phyloP scores from a whole-genome alignment of 2,888 invertebrate genomes.

The Machimus rusticus region DNA sequence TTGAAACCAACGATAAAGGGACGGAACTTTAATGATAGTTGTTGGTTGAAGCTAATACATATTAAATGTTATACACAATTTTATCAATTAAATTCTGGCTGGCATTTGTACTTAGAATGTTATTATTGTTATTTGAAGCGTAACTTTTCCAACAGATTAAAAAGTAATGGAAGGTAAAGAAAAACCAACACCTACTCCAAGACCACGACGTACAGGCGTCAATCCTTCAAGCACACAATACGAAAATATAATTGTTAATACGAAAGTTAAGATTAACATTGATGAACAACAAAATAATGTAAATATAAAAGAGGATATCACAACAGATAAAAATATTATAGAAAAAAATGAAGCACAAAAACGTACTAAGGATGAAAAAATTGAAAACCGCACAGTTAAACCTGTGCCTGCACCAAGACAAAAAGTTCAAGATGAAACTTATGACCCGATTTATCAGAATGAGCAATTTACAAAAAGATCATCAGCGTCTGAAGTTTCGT shows the following conservation, averaged over 20 bases:
- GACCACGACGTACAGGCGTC: conserved; percentile 58
- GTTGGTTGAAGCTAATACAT: no score
- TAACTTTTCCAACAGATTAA: conserved; percentile 42
- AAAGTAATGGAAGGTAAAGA: conserved; percentile 51
- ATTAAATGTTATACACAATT: no score
- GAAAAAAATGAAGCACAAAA: not conserved
- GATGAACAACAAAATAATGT: not conserved
- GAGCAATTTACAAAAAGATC: conserved; percentile 10
- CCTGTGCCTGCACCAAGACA: conserved; percentile 59
- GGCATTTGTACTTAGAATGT: not conserved
- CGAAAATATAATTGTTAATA: conserved; percentile 58
- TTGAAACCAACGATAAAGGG: no score
- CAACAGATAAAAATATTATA: not conserved
- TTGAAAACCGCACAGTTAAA: conserved; percentile 44
- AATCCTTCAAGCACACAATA: conserved; percentile 57
- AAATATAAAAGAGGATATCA: not conserved
- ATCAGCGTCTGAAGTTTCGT: not conserved
- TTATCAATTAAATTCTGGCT: no score
- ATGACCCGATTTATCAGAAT: conserved; percentile 39
- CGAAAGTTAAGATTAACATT: conserved; percentile 40
- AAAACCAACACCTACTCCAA: conserved; percentile 60
- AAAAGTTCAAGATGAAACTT: conserved; percentile 50
- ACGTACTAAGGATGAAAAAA: not conserved
- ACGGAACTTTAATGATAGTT: no score
- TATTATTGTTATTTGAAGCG: no score